phyloP scores from a whole-genome alignment of 2,113 vertebrate species.

The Quiscalus mexicanus region DNA sequence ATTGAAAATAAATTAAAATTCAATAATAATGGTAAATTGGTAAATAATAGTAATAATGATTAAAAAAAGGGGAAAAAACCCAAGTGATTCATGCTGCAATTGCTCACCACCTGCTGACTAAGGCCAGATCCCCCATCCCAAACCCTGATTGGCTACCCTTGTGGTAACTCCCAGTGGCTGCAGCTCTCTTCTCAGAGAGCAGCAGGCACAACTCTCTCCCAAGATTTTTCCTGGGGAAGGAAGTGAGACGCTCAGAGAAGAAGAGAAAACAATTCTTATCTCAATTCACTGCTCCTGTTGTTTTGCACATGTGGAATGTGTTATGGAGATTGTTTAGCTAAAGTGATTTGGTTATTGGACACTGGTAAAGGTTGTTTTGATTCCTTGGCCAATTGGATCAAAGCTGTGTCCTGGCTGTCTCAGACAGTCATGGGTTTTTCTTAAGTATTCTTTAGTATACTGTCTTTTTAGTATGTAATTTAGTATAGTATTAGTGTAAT shows the following conservation, averaged over 20 bases:
- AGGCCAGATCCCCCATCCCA: background rate
- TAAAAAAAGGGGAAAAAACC: background rate
- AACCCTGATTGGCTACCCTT: rapidly evolving
- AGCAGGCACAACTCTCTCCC: background rate
- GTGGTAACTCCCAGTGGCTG: no score
- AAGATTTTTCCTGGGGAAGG: background rate
- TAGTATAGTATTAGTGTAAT: background rate
- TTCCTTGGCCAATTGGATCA: background rate
- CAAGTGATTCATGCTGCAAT: background rate
- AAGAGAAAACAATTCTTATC: background rate
- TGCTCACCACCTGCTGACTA: background rate
- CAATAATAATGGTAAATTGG: background rate
- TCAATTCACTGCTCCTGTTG: background rate
- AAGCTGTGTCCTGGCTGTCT: background rate
- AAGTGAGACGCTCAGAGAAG: background rate
- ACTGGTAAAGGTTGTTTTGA: background rate
- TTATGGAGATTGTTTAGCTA: background rate
- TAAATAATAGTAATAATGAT: background rate
- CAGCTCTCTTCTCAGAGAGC: no score
- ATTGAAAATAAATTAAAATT: background rate
- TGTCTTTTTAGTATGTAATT: background rate
- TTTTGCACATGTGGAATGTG: background rate
- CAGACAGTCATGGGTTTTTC: background rate
- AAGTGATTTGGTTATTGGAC: background rate
- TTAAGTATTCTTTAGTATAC: background rate